Conservation (phyloP, 2,888 invertebrate genomes). For the Netelia virgata region DNA sequence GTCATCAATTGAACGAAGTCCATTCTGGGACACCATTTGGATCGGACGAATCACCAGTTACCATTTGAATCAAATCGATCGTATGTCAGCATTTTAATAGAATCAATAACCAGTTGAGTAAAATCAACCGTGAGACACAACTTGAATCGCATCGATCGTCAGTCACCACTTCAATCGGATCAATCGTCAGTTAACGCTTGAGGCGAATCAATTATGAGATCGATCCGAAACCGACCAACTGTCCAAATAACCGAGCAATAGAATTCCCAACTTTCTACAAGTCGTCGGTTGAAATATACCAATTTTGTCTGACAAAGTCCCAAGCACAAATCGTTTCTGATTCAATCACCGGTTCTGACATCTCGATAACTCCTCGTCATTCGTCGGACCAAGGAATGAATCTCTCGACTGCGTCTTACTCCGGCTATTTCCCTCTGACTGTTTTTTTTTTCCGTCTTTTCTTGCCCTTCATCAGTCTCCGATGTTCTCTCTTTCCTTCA, state of each 20-base stretch:
- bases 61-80: not conserved
- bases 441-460: constrained; percentile 10
- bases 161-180: no score
- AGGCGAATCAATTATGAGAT: not conserved
- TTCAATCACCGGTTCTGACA: constrained; percentile 44
- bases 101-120: no score
- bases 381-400: constrained; percentile 32
- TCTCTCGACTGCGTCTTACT: constrained; percentile 57
- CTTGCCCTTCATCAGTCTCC: constrained; percentile 63
- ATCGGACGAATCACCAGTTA: not conserved
- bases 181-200: not conserved
- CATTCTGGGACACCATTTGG: no score
- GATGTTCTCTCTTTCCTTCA: constrained; percentile 38
- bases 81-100: no score
- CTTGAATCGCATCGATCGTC: no score
- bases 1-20: no score
- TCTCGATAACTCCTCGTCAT: constrained; percentile 46
- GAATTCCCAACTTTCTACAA: not conserved
- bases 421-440: constrained; percentile 30
- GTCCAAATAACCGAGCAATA: not conserved
- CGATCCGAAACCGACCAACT: not conserved
- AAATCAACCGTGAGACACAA: no score
- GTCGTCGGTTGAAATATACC: not conserved
- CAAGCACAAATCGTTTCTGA: constrained; percentile 40
- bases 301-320: constrained; percentile 1